Base-by-base conservation (phyloP, 2,797 vertebrate genomes). In the Antrozous pallidus region DNA sequence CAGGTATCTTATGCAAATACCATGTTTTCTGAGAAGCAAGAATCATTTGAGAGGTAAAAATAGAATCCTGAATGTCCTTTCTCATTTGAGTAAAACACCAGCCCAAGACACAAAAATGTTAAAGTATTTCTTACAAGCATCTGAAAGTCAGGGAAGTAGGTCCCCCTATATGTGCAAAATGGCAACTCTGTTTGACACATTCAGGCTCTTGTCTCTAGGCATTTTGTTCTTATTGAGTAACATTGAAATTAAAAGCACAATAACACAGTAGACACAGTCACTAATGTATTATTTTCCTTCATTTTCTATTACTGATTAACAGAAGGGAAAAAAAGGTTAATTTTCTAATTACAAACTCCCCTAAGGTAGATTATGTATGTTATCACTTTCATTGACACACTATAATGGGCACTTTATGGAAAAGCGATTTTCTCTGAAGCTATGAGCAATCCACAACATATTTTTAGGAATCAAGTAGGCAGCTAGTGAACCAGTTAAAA, bases 251-350 rank as follows among this genome's bases (percentile, higher is more conserved):
- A 61, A 93, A 96, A 88, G 36, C 73, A 96, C 47, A 94, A 82
- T 92, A 78, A 96, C 95, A 94, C 28, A 95, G 82, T 81, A 95
- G 95, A 97, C 83, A 87, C 26, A 49, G 80, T 94, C 96, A 92
- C 54, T 97, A 97, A 97, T 96, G 73, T 96, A 86, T 84, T 97
- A 94, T 97, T 96, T 90, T 96, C 40, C 94, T 82, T 97, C 88
- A 91, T 96, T 98, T 97, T 92, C 95, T 94, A 88, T 85, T 97
- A 96, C 95, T 96, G 94, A 98, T 98, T 98, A 97, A 95, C 42
- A 93, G 87, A 74, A 96, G 61, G 67, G 96, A 96, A 97, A 94
- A 97, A 97, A 98, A 98, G 96, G 97, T 98, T 98, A 98, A 98
- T 98, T 98, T 98, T 97, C 91, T 98, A 98, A 98, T 98, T 98